Conservation (phyloP, 2,797 vertebrate species). For the Phrynocephalus guinanensis region DNA sequence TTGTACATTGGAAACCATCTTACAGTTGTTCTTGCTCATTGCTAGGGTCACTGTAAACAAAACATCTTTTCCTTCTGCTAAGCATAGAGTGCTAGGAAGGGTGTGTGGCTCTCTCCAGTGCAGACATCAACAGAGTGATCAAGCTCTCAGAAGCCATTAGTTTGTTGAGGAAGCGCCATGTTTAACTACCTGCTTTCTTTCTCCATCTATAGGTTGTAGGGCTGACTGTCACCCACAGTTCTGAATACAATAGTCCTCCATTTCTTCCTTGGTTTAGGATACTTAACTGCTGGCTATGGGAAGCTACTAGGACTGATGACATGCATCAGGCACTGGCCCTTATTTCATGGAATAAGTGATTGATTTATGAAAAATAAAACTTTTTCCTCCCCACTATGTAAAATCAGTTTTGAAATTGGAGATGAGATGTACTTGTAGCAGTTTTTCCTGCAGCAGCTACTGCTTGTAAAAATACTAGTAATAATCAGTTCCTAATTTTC, state of each 20-base stretch:
- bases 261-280: no score
- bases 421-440: not conserved
- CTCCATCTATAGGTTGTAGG: not conserved
- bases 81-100: not conserved
- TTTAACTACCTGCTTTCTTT: not conserved
- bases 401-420: not conserved
- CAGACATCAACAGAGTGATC: not conserved
- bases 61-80: not conserved
- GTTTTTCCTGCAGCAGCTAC: not conserved
- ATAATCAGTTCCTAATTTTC: not conserved
- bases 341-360: not conserved
- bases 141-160: not conserved
- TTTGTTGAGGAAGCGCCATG: not conserved
- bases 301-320: no score
- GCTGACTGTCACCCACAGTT: not conserved
- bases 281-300: not conserved
- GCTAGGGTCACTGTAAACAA: not conserved
- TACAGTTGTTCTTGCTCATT: not conserved
- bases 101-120: no score
- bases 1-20: no score
- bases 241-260: not conserved
- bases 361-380: not conserved
- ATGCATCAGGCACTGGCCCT: not conserved
- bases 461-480: not conserved
- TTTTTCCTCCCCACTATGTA: not conserved